Base-by-base conservation (phyloP, 2,888 invertebrate species). In the Parnassius apollo region DNA sequence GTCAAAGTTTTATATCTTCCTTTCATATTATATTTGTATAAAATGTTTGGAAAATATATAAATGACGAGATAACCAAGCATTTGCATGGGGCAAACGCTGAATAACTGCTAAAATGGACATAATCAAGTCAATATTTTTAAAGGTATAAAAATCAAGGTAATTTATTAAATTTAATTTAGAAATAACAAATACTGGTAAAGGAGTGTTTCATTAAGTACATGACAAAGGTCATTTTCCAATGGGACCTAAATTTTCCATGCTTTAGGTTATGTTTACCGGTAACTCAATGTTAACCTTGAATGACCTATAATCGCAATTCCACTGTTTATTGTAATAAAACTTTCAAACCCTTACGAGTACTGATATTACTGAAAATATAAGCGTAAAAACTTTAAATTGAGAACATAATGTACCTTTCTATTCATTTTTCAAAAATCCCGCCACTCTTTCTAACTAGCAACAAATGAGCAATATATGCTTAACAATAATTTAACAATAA, bases 201-300 rank as follows among this genome's bases (percentile, higher is more conserved):
- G 42, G 35, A 53, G 42, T 49, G 44, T 12, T 42, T 46, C 8
- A n/a, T 13, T 55, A 25, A 42, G 45, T 66, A 64, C 62, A 68
- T 65, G 73, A 56, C 72, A 86, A 82, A 90, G 91, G 89, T 91
- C 86, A 87, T 71, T 75, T 75, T 71, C 76, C 77, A 89, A 88
- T 82, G 80, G 85, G 87, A 89, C 84, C 85, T 77, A 78, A 68
- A 76, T 64, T 69, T 72, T 75, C 78, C 77, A 76, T 76, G 76
- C 74, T 79, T 45, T 76, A 82, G 84, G 83, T 86, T 85, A 81
- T 82, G 87, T 83, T 88, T 86, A 83, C 90, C 86, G 86, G 86
- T 80, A 75, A 62, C 68, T 70, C 77, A 78, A 71, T 73, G 74
- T 73, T 91, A 89, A 91, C 91, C 91, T 91, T 91, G 90, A 88